These are phyloP conservation scores for Sturmia bella DNA, from an alignment of 2,888 invertebrate species.

Conservation along the genomic window DNA sequence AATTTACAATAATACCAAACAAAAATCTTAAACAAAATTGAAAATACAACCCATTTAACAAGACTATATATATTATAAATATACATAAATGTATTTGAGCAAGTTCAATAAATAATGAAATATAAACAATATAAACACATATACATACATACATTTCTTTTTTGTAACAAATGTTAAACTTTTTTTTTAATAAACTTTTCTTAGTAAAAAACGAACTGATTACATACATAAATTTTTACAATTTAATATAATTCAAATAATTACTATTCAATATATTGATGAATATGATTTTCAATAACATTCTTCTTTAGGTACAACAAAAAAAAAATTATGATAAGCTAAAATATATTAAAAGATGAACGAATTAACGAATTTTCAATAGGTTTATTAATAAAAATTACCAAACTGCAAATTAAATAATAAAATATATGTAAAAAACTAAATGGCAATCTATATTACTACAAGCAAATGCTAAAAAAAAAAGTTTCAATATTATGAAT, in stretches of 20 bases:
- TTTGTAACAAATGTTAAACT: constrained; percentile 38
- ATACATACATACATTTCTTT: constrained; percentile 13
- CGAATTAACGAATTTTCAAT: constrained; percentile 71
- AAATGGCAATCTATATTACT: constrained; percentile 66
- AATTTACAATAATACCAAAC: constrained; percentile 68
- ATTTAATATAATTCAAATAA: constrained; percentile 40
- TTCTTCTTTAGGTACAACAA: constrained; percentile 16
- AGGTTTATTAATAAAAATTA: constrained; percentile 58
- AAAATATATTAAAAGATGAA: constrained; percentile 55
- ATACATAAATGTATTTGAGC: constrained; percentile 44
- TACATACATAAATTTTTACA: constrained; percentile 46
- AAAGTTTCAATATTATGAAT: constrained; percentile 9
- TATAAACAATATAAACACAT: constrained; percentile 11
- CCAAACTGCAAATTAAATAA: constrained; percentile 20
- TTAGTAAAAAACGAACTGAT: constrained; percentile 61
- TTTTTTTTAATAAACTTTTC: constrained; percentile 53
- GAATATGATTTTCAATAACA: constrained; percentile 26
- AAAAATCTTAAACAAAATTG: constrained; percentile 44
- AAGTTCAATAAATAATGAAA: constrained; percentile 36
- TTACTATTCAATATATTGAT: constrained; percentile 9
- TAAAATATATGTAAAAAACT: not conserved
- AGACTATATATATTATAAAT: constrained; percentile 43
- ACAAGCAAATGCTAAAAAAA: constrained; percentile 24
- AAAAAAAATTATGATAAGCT: not conserved
- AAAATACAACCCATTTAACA: constrained; percentile 43